Evolutionary conservation across 2,797 vertebrate genomes (phyloP), one percentile per base, ranked within the genome.

Genomic region (Sarcophilus harrisii): DNA sequence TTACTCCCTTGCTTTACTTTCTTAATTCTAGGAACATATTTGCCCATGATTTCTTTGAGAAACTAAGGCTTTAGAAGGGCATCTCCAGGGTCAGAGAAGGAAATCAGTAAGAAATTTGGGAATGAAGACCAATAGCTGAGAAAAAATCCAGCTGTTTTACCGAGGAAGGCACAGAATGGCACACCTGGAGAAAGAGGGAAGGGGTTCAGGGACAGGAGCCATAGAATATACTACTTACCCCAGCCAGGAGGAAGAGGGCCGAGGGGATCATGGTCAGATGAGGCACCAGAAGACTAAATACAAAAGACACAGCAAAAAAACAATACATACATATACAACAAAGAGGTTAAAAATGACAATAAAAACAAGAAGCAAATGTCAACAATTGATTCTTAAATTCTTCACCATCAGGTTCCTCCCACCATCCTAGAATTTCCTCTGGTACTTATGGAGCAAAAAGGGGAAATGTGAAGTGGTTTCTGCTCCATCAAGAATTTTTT

Each of bases 161-260:
- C 45, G 49, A 52, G 16, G 24, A 57, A 58, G 90, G 52, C 11
- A 1, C 94, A 55, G 62, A 10, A 0, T 1, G 0, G 8, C 0
- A 5, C 52, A 62, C n/a, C 49, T 55, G 66, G 2, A 73, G 28
- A 91, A 0, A 12, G 4, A 32, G 54, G 10, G n/a, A 54, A 0
- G 9, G 54, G 54, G 55, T 21, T 28, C 16, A 66, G 54, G 49
- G 57, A 29, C 60, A 38, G 91, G 55, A 91, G 52, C 27, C 28
- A 58, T 0, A 57, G 93, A 90, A 55, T 90, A 30, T 57, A 91
- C 96, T 98, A 99, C 99, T 99, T 99, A 99, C 99, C 99, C 99
- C 99, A 99, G 99, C 99, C 99, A 0, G 99, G 98, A 98, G 99
- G 99, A 98, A 99, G 99, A 21, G 99, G 97, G 94, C 99, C 99